A percentile compares a stretch with the other conserved stretches of the same genome.
These are phyloP conservation scores for Acrobasis suavella DNA, from an alignment of 2,888 invertebrate species.

Conservation along the genomic window DNA sequence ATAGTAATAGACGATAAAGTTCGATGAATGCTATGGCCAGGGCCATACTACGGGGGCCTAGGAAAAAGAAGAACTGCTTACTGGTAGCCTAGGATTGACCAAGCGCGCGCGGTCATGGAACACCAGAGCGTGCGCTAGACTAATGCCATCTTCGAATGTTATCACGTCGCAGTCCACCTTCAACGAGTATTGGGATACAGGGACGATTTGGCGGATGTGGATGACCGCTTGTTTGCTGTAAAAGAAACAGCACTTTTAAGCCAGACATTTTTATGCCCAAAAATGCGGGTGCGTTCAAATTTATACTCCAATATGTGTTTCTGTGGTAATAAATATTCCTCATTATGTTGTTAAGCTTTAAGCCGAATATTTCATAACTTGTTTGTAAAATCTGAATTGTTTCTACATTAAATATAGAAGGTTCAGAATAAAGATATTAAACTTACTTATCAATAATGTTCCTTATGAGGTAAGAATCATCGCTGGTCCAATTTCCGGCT, in stretches of 20 bases:
- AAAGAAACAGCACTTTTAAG: conserved; percentile 3
- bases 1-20: no score
- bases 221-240: conserved; percentile 70
- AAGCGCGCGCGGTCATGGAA: conserved; percentile 69
- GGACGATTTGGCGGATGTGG: conserved; percentile 51
- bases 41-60: no score
- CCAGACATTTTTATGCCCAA: conserved; percentile 26
- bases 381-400: no score
- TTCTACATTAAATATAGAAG: no score
- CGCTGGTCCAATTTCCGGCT: conserved; percentile 74
- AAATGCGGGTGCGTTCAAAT: no score
- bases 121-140: conserved; percentile 64
- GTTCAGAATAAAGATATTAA: no score
- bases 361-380: no score
- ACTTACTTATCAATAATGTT: conserved; percentile 83
- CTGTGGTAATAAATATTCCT: no score
- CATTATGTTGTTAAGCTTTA: no score
- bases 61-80: conserved; percentile 29
- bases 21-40: no score
- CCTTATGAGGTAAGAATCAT: conserved; percentile 80
- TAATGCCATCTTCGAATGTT: conserved; percentile 65
- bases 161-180: conserved; percentile 63
- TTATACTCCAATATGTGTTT: no score
- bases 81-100: conserved; percentile 50
- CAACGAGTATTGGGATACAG: conserved; percentile 41